Conservation (phyloP, 2,888 invertebrate species). For the Craniophora ligustri region DNA sequence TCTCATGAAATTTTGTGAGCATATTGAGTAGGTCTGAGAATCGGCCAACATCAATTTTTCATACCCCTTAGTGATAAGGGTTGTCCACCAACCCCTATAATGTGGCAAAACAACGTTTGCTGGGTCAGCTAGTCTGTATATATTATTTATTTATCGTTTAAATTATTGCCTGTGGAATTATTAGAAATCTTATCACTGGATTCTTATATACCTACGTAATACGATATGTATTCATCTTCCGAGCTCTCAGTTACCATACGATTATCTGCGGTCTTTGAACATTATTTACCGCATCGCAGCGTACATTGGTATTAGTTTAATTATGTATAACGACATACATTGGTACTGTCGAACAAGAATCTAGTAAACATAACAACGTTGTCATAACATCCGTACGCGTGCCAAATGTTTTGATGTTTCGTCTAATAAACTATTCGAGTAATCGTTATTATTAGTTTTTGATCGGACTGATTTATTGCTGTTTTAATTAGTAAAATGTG, state of each 20-base stretch:
- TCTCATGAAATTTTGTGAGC: no score
- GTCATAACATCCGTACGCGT: conserved; percentile 6
- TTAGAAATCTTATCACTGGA: not conserved
- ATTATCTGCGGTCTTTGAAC: conserved; percentile 20
- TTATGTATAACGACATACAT: conserved; percentile 22
- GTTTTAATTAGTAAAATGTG: not conserved
- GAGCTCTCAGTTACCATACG: conserved; percentile 25
- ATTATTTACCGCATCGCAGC: conserved; percentile 29
- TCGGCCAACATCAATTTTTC: no score
- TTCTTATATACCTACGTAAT: conserved; percentile 11
- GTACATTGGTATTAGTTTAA: conserved; percentile 15
- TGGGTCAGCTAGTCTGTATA: no score
- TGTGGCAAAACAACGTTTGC: no score
- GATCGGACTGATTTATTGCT: not conserved
- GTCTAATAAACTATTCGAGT: not conserved
- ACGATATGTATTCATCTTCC: conserved; percentile 19
- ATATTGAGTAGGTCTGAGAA: no score
- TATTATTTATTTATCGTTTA: no score
- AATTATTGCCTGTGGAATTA: no score
- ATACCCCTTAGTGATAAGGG: no score
- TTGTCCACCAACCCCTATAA: no score
- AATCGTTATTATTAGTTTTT: not conserved
- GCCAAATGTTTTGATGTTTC: conserved; percentile 14
- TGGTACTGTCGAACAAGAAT: conserved; percentile 2
- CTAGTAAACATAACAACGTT: conserved; percentile 3